Base-by-base conservation (phyloP, 2,113 vertebrate genomes). In the Thomomys bottae region DNA sequence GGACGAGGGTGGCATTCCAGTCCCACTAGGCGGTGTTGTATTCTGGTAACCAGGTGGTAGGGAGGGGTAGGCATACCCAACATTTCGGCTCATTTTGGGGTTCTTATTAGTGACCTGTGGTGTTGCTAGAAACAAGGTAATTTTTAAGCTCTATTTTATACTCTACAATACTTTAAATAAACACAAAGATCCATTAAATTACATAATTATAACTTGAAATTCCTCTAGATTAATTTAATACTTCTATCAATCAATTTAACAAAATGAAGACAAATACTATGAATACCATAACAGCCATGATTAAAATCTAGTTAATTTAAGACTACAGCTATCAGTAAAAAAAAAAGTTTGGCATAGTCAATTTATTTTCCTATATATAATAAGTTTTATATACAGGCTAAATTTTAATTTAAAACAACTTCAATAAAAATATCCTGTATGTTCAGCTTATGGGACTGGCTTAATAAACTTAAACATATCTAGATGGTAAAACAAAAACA, bases 1-100 rank as follows among this genome's bases (percentile, higher is more conserved):
- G 49, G 98, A 92, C 91, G 98, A 88, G 2, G 98, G 94, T 66
- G 98, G 98, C 96, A 98, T 94, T 88, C 97, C 97, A 57, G 98
- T 71, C 59, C 97, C 86, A 82, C 94, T 97, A 0, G 98, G 95
- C 34, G 95, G 83, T 5, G 97, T 17, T 80, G 97, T 93, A 95
- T 98, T 99, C 97, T 99, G 98, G 96, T 99, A 99, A 93, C 98
- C 99, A 10, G 98, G 99, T 23, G 98, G 98, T 75, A 99, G 97
- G 67, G 98, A 97, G 34, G 99, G 99, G 97, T 99, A 99, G 1
- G 98, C 97, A 97, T 98, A 98, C 6, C 98, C 98, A 96, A 98
- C 97, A 76, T 96, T 98, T 91, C 98, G 98, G 83, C 97, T 98
- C 34, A 97, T 95, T 66, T 98, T 98, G 45, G 97, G 97, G 70